Evolutionary conservation across 2,113 vertebrate species (phyloP), one percentile per base, ranked within the genome.

Genomic region (Ictalurus furcatus): DNA sequence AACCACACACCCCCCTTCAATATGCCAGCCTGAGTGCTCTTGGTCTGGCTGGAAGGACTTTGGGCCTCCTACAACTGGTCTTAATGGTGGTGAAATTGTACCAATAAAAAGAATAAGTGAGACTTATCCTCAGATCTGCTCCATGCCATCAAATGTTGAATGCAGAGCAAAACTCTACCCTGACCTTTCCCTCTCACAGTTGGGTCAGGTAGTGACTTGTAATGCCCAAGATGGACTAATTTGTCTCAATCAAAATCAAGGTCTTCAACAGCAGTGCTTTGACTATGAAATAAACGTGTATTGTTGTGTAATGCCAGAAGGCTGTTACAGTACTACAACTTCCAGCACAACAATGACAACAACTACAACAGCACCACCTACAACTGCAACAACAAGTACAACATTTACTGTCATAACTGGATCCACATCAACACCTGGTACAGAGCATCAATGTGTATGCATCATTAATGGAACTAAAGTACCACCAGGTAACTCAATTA

Each of bases 211-310:
- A 76, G 90, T 93, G 0, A 91, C 25, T 3, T 0, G 94, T 11
- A 85, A 93, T 0, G 61, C 86, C 48, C 0, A 84, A 25, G 87
- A 91, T 17, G 93, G 92, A 76, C 82, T 93, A 0, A 90, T 93
- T 40, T 95, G 95, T 69, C 48, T 76, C 58, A 96, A 95, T 69
- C 30, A 88, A 1, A 92, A 95, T 30, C 95, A 95, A 6, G 92
- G 89, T 0, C 23, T 85, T 6, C 81, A 89, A 28, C 44, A 67
- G 34, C 84, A 93, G 48, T 96, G 96, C 58, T 93, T 92, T 84
- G 90, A 93, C 63, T 94, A 94, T 63, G 92, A 94, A 58, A 90
- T 94, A 6, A 71, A 37, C 90, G 90, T 93, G 1, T 83, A 89
- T 28, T 94, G 93, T 67, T 94, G 94, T 88, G 4, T 3, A 1